Percentiles rank a stretch among this genome's conserved stretches.
Conservation (phyloP, 2,888 invertebrate genomes). For the Drosophila longiperda region DNA sequence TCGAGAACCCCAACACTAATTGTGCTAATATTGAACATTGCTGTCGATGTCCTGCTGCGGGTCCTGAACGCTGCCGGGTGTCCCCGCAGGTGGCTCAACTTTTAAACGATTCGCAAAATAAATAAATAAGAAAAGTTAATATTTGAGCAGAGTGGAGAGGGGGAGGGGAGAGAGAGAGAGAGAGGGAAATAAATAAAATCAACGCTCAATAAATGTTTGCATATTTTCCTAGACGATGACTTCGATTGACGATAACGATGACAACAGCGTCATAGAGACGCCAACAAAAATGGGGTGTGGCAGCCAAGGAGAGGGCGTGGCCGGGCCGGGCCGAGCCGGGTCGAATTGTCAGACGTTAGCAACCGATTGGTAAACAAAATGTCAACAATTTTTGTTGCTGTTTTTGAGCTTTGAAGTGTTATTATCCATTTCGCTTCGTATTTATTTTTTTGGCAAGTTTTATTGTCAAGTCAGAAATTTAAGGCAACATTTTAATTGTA, state of each 20-base stretch:
- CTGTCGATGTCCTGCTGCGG: conserved; percentile 37
- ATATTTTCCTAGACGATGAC: conserved; percentile 75
- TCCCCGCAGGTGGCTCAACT: conserved; percentile 74
- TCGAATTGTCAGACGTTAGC: conserved; percentile 52
- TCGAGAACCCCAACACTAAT: conserved; percentile 55
- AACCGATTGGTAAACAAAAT: conserved; percentile 57
- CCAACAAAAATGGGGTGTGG: conserved; percentile 7
- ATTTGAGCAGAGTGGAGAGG: conserved; percentile 45
- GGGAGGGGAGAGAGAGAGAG: not conserved
- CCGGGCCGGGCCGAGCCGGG: not conserved
- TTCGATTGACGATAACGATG: conserved; percentile 67
- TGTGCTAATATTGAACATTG: conserved; percentile 76
- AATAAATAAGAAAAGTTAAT: conserved; percentile 77
- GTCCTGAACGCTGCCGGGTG: conserved; percentile 7
- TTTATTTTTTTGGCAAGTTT: conserved; percentile 30
- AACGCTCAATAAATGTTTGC: conserved; percentile 80
- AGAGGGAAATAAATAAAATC: conserved; percentile 68
- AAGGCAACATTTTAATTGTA: conserved; percentile 29
- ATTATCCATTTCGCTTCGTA: not conserved
- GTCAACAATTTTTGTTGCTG: conserved; percentile 42
- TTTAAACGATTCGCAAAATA: conserved; percentile 76
- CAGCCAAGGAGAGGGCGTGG: not conserved
- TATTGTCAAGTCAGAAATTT: conserved; percentile 42
- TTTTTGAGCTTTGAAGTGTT: conserved; percentile 13
- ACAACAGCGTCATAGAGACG: conserved; percentile 32